These are phyloP conservation scores for Papilio machaon DNA, from an alignment of 1,140 invertebrate species.

Conservation along the genomic window DNA sequence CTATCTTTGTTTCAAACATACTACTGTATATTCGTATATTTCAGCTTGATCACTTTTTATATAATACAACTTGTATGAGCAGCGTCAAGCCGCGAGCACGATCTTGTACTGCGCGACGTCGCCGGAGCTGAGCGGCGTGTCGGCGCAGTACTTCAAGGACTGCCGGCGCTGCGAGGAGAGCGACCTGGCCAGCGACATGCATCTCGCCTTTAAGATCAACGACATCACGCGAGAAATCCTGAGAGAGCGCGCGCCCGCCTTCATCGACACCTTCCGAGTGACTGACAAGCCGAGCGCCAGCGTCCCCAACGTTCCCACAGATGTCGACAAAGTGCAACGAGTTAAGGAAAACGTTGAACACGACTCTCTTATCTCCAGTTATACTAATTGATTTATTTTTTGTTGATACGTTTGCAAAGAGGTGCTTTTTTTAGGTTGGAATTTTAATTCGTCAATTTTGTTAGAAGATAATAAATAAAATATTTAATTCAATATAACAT, in stretches of 20 bases:
- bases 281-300: slow-evolving; percentile 15
- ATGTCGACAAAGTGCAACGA: slow-evolving; percentile 27
- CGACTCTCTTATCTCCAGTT: slow-evolving; percentile 12
- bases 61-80: slow-evolving; percentile 36
- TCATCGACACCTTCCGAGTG: slow-evolving; percentile 23
- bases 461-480: slow-evolving; percentile 1
- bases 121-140: slow-evolving; percentile 88
- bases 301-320: not conserved
- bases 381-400: slow-evolving; percentile 29
- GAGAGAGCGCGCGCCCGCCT: slow-evolving; percentile 44
- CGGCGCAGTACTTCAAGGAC: slow-evolving; percentile 96
- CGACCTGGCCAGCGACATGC: slow-evolving; percentile 82
- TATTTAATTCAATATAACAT: not conserved
- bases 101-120: slow-evolving; percentile 93
- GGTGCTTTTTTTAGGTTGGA: not conserved
- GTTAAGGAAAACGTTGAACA: slow-evolving; percentile 47
- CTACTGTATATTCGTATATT: not conserved
- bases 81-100: slow-evolving; percentile 96
- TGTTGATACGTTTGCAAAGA: not conserved
- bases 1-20: not conserved
- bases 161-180: slow-evolving; percentile 90
- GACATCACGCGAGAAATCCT: slow-evolving; percentile 60
- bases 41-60: not conserved
- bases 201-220: slow-evolving; percentile 63
- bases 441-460: not conserved